phyloP scores from a whole-genome alignment of 2,888 invertebrate genomes.

The Schrankia costaestrigalis region DNA sequence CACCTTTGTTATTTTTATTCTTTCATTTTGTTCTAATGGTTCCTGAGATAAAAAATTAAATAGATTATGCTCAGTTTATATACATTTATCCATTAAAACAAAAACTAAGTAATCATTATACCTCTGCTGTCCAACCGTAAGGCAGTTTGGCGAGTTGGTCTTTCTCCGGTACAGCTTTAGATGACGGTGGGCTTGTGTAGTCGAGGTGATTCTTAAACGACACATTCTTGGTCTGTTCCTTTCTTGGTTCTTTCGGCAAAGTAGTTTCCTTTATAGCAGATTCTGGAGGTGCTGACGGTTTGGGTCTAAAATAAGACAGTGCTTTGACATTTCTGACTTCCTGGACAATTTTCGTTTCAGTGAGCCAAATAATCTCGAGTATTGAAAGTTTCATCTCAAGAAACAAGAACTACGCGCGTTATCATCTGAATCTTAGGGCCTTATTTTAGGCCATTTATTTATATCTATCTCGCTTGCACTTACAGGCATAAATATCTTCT shows the following conservation, averaged over 20 bases:
- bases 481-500: too few species aligned
- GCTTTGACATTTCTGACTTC: too few species aligned
- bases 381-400: too few species aligned
- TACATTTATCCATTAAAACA: background rate
- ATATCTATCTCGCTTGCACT: too few species aligned
- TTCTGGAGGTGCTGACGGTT: slow-evolving; percentile 63
- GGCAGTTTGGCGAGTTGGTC: slow-evolving; percentile 75
- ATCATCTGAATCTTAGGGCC: too few species aligned
- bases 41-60: too few species aligned
- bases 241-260: slow-evolving; percentile 59
- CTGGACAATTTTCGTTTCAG: too few species aligned
- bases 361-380: too few species aligned
- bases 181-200: slow-evolving; percentile 68
- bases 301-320: slow-evolving; percentile 47
- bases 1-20: slow-evolving; percentile 46
- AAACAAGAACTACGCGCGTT: too few species aligned
- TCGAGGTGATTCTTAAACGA: slow-evolving; percentile 77
- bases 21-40: slow-evolving; percentile 50
- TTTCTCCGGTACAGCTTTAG: slow-evolving; percentile 71
- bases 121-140: slow-evolving; percentile 71
- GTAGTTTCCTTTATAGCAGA: slow-evolving; percentile 55
- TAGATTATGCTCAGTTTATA: background rate
- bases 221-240: slow-evolving; percentile 74
- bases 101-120: slow-evolving; percentile 14
- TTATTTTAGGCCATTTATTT: too few species aligned